These are phyloP conservation scores for Crotalus helleri DNA, from an alignment of 2,113 vertebrate species.

Conservation along the genomic window DNA sequence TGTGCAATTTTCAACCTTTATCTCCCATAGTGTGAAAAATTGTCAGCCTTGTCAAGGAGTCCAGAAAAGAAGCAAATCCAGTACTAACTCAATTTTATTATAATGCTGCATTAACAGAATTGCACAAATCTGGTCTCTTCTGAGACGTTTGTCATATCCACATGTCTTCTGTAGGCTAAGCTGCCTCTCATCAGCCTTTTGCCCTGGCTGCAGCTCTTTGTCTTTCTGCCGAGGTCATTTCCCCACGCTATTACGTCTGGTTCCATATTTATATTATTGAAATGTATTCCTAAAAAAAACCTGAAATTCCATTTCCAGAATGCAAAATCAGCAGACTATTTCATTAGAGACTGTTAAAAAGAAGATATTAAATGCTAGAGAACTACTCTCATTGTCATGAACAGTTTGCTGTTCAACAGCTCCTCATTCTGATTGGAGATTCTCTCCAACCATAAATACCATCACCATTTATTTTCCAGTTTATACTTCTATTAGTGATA, in stretches of 20 bases:
- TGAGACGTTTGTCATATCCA: not conserved
- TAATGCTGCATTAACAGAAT: not conserved
- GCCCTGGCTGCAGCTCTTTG: not conserved
- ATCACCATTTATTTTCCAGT: not conserved
- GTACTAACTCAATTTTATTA: not conserved
- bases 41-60: not conserved
- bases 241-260: not conserved
- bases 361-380: not conserved
- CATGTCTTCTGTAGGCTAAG: not conserved
- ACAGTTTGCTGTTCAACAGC: not conserved
- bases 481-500: not conserved
- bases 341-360: not conserved
- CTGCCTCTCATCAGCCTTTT: not conserved
- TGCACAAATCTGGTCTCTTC: not conserved
- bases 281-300: not conserved
- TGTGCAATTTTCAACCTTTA: slow-evolving; percentile 7
- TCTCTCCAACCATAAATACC: not conserved
- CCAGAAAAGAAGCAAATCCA: not conserved
- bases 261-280: not conserved
- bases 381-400: not conserved
- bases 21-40: slow-evolving; percentile 17
- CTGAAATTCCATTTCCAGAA: not conserved
- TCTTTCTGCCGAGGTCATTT: not conserved
- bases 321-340: not conserved
- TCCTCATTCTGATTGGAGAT: not conserved